These are phyloP conservation scores for Apotomis turbidana DNA, from an alignment of 2,888 invertebrate species.

Conservation along the genomic window DNA sequence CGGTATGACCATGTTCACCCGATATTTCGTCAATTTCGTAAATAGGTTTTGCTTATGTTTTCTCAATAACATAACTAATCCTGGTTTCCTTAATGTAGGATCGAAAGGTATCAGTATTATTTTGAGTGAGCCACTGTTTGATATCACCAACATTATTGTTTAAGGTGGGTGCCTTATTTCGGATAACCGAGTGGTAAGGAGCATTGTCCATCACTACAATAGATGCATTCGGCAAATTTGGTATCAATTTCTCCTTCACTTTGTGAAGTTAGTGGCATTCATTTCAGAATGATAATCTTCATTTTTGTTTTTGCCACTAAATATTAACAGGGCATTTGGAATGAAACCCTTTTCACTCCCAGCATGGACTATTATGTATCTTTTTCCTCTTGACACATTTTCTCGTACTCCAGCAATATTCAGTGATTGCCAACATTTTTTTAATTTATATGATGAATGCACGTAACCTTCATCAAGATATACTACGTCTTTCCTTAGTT, in stretches of 20 bases:
- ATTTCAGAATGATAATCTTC: conserved; percentile 7
- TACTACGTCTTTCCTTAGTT: too few species aligned
- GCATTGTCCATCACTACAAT: neutral
- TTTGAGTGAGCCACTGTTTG: neutral
- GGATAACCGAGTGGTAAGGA: too few species aligned
- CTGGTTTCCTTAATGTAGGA: too few species aligned
- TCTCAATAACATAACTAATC: too few species aligned
- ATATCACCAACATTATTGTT: too few species aligned
- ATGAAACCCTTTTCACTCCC: conserved; percentile 3
- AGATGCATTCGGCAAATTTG: neutral
- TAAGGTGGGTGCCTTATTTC: too few species aligned
- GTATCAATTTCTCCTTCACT: neutral
- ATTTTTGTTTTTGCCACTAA: conserved; percentile 2
- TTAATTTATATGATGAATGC: neutral
- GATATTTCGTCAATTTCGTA: too few species aligned
- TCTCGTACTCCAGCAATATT: neutral
- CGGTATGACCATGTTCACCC: too few species aligned
- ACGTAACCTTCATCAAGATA: too few species aligned
- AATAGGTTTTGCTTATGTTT: too few species aligned
- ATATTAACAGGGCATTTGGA: neutral
- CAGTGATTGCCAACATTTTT: neutral
- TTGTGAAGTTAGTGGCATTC: conserved; percentile 3
- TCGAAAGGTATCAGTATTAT: too few species aligned
- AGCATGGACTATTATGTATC: neutral
- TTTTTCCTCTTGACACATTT: neutral